Evolutionary conservation across 1,140 invertebrate genomes (phyloP), one percentile per base, ranked within the genome.

Genomic region (Augochlora pura): DNA sequence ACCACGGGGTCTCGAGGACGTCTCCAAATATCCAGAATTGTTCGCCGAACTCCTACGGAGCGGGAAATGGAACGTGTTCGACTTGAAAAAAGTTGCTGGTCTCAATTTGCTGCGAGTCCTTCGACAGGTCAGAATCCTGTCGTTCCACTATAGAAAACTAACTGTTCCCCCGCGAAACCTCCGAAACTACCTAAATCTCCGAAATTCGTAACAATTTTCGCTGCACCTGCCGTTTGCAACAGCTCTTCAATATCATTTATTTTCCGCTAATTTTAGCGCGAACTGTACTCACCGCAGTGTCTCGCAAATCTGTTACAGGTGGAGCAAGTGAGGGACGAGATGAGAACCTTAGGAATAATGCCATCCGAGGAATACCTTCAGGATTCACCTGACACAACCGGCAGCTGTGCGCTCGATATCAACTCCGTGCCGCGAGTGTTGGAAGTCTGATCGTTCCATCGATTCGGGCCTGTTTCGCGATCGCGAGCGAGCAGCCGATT

Each of bases 71-170:
- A 95, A 94, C 66, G 95, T 96, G 70, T 95, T 96, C 27, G 97
- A 98, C 90, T 93, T 99, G 52, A 96, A 97, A 80, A 98, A 98
- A 93, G 93, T 99, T 79, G 97, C 97, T 10, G 97, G 97, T 32
- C 94, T 96, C 70, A 99, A 98, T 92, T 95, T 98, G 87, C 91
- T 98, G 68, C 94, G 97, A 67, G 98, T 98, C 63, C 93, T 96
- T 69, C 92, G 83, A 73, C 82, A 91, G 89, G 91, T 92, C 82
- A 80, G 78, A 46, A 77, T 49, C 6, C 54, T 57, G 18, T 14
- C 42, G 12, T 46, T 46, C 42, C 12, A 12, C 12, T 12, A 12
- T 10, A 12, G 14, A 46, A 42, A 12, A 12, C 14, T 46, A 46
- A 14, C 42, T 32, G 32, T 4, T 32, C 32, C 32, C 4, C 32